These are phyloP conservation scores for Vidua macroura DNA, from an alignment of 2,113 vertebrate genomes.

Conservation along the genomic window DNA sequence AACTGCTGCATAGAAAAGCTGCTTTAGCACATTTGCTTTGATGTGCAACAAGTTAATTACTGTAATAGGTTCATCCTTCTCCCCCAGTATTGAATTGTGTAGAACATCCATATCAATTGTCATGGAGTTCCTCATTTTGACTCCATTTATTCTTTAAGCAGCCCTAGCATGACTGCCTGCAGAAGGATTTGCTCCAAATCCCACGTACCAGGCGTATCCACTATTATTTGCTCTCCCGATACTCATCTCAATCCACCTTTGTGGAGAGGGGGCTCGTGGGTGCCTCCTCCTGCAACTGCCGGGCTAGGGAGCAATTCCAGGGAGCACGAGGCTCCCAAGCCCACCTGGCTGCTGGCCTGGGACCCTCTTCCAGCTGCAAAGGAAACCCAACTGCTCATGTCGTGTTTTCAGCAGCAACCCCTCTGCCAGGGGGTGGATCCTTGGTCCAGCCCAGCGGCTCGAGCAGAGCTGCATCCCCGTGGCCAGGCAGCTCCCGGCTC, in stretches of 20 bases:
- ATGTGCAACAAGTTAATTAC: slow-evolving; percentile 57
- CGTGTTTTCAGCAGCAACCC: accelerated
- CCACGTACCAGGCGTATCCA: slow-evolving; percentile 22
- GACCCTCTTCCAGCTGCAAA: not conserved
- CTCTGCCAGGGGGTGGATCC: not conserved
- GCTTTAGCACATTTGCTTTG: slow-evolving; percentile 15
- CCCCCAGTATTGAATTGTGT: slow-evolving; percentile 13
- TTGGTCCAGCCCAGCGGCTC: accelerated
- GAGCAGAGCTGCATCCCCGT: not conserved
- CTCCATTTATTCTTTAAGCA: slow-evolving; percentile 61
- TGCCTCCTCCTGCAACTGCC: accelerated
- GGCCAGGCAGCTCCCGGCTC: not conserved
- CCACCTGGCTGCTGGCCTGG: not conserved
- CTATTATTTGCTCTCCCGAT: not conserved
- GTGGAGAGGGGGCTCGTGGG: not conserved
- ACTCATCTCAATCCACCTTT: not conserved
- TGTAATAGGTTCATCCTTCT: slow-evolving; percentile 41
- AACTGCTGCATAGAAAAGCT: not conserved
- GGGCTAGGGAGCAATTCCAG: not conserved
- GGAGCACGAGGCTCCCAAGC: accelerated
- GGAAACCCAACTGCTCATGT: accelerated
- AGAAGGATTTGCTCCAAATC: slow-evolving; percentile 15
- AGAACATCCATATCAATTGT: slow-evolving; percentile 53
- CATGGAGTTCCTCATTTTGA: slow-evolving; percentile 55
- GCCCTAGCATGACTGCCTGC: slow-evolving; percentile 38